Base-by-base conservation (phyloP, 2,888 invertebrate genomes). In the Heteromyza rotundicornis region DNA sequence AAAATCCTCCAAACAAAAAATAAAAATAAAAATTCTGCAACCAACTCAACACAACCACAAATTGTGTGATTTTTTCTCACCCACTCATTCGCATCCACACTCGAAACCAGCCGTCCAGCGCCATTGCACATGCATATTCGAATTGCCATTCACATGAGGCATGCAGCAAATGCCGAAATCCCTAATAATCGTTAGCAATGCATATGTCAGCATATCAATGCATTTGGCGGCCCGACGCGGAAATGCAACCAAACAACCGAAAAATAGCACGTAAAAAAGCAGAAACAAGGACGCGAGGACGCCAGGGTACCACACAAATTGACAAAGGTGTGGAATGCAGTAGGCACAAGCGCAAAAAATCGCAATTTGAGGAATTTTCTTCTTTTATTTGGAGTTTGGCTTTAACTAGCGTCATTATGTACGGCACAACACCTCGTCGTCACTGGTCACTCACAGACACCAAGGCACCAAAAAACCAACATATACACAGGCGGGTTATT, bases 171-270 rank as follows among this genome's bases (percentile, higher is more conserved):
- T n/a, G 50, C 60, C 44, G 49, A 58, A 62, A 58, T 62, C 62
- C 54, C 62, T 53, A 57, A 57, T 57, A 57, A 50, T 62, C 62
- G 54, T 20, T 53, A 5, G 57, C 57, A 57, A 52, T 40, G 57
- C 62, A 58, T 53, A 40, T 62, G 53, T 62, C 57, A 54, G 57
- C 57, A 49, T 50, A 62, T 57, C 62, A 57, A 54, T 62, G 49
- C 24, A 57, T 53, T 57, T 32, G 22, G 51, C 32, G 52, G 32
- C 5, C 32, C 16, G 24, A 49, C 12, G 59, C 44, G 24, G 52
- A 35, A 10, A 36, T 22, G 22, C 14, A 24, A 55, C 40, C 35
- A 27, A 27, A 10, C 27, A 5, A 27, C 27, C 27, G 27, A 27
- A 27, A 27, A 27, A 27, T 10, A 7, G 27, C 27, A 27, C 27